Percentiles rank a stretch among this genome's conserved stretches.
phyloP scores from a whole-genome alignment of 2,888 invertebrate species.

The Bellardia bayeri region DNA sequence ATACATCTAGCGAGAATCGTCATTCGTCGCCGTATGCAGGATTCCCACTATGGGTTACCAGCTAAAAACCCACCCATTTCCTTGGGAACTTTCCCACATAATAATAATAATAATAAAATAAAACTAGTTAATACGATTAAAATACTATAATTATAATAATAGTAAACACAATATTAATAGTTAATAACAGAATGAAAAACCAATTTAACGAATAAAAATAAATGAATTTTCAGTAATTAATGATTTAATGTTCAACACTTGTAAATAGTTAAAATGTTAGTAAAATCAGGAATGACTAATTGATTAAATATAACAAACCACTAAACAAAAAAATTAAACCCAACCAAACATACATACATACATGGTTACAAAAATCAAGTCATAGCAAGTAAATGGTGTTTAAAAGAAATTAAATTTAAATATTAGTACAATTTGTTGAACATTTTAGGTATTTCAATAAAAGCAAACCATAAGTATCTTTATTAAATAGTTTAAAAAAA shows the following conservation, averaged over 20 bases:
- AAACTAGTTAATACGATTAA: constrained; percentile 44
- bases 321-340: neutral
- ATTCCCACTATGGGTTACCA: no score
- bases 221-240: constrained; percentile 17
- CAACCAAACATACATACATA: neutral
- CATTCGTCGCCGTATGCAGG: no score
- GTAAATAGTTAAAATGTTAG: constrained; percentile 72
- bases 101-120: constrained; percentile 75
- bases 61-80: no score
- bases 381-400: constrained; percentile 29
- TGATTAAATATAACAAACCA: constrained; percentile 5
- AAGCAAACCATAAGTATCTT: neutral
- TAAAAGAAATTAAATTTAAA: constrained; percentile 7
- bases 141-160: constrained; percentile 18
- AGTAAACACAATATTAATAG: constrained; percentile 40
- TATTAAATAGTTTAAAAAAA: constrained; percentile 12
- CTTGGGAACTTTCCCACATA: no score
- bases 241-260: constrained; percentile 30
- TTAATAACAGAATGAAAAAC: constrained; percentile 9
- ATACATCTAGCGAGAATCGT: no score
- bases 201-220: constrained; percentile 23
- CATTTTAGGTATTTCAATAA: constrained; percentile 32
- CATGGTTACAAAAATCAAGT: neutral
- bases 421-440: constrained; percentile 19
- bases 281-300: constrained; percentile 65